Percentiles rank a stretch among this genome's conserved stretches.
These are phyloP conservation scores for Bombus confusus DNA, from an alignment of 1,140 invertebrate genomes.

Conservation along the genomic window DNA sequence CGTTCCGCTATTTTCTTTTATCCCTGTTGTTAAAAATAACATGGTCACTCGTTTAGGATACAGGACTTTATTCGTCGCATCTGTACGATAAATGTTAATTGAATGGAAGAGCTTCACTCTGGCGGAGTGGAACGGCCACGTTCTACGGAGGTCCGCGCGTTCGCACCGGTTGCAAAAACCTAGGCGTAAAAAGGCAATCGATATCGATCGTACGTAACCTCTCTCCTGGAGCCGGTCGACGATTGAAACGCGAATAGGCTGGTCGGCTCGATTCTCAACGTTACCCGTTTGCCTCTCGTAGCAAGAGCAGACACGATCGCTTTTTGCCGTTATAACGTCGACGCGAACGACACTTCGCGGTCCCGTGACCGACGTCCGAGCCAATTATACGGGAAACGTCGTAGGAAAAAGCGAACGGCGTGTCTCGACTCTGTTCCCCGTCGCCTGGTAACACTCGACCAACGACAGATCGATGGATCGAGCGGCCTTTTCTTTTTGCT, in stretches of 20 bases:
- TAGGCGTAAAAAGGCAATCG: slow-evolving; percentile 37
- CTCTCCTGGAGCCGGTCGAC: neutral
- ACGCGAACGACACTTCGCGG: slow-evolving; percentile 44
- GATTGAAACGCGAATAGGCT: slow-evolving; percentile 20
- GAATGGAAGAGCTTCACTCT: neutral
- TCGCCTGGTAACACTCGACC: slow-evolving; percentile 15
- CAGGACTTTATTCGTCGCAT: no score
- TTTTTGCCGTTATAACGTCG: slow-evolving; percentile 43
- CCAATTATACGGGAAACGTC: slow-evolving; percentile 40
- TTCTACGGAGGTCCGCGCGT: neutral
- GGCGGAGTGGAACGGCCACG: neutral
- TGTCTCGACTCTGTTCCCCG: neutral
- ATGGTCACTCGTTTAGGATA: no score
- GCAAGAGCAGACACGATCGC: neutral
- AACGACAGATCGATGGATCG: slow-evolving; percentile 4
- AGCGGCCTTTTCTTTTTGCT: no score
- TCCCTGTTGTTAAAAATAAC: no score
- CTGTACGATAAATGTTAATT: slow-evolving; percentile 10
- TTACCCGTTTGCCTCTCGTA: neutral
- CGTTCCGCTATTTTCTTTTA: no score
- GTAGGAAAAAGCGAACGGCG: slow-evolving; percentile 24
- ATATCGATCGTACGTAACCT: slow-evolving; percentile 32
- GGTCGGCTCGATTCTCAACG: slow-evolving; percentile 8
- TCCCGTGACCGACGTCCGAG: slow-evolving; percentile 8
- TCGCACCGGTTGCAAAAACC: slow-evolving; percentile 4